Base-by-base conservation (phyloP, 1,140 invertebrate genomes). In the roundworm (Caenorhabditis elegans) region DNA sequence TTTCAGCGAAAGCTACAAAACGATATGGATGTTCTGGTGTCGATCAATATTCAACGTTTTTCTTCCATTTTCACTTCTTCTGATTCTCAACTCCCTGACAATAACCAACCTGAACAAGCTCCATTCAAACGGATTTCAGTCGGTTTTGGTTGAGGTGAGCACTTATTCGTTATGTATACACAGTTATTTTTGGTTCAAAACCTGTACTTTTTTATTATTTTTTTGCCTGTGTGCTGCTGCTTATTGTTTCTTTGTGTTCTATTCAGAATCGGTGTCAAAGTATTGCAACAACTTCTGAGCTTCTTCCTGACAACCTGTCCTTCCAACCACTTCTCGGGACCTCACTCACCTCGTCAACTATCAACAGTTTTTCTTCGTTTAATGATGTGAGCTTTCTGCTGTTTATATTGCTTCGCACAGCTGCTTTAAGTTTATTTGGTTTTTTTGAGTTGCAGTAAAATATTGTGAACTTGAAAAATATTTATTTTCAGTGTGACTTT, bases 21-120 rank as follows among this genome's bases (percentile, higher is more conserved):
- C 46, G 2, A 48, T 80, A 13, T 80, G 79, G 79, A 80, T 80
- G 79, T 80, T 80, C 31, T 80, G 79, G 79, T 51, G 79, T 46
- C 79, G 79, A 8, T 47, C 36, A 2, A 70, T 80, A 15, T 75
- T 80, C 43, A 80, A 51, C 26, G 79, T 80, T 2, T 55, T 80
- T 24, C 28, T 70, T 24, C 79, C 79, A 6, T 80, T 80, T 15
- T 39, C 55, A 5, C 36, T 80, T 3, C 47, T 80, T 10, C 43
- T 80, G 10, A 36, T 80, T 70, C 65, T 80, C 22, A 80, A 80
- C 43, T 46, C 53, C 26, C 22, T 39, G 1, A 80, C 79, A 15
- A 80, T 80, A 10, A 19, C 39, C 8, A 80, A 80, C 31, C 47
- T 80, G 15, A 70, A 47, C 19, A 80, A 70, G 39, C 19, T 70